A percentile compares a stretch with the other conserved stretches of the same genome.
phyloP scores from a whole-genome alignment of 2,888 invertebrate species.

The Frankliniella intonsa region DNA sequence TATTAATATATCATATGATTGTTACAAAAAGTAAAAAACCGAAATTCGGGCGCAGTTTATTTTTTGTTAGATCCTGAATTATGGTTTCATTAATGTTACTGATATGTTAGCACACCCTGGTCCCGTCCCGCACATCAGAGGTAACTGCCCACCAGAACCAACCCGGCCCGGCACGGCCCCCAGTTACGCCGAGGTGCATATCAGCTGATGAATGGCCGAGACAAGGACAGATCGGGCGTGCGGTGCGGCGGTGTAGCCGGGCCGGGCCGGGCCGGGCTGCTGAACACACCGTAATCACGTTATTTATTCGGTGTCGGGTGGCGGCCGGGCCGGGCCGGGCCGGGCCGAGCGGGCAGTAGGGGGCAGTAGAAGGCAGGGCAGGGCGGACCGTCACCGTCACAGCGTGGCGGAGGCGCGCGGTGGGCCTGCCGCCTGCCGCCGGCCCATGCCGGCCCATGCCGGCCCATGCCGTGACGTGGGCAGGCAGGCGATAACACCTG shows the following conservation, averaged over 20 bases:
- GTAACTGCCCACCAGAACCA: too few species aligned
- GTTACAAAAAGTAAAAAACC: too few species aligned
- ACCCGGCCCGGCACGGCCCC: too few species aligned
- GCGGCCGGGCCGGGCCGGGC: not conserved
- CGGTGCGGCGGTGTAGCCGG: too few species aligned
- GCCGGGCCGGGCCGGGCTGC: too few species aligned
- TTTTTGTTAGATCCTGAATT: too few species aligned
- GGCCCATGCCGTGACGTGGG: not conserved
- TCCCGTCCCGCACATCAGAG: too few species aligned
- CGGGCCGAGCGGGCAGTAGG: not conserved
- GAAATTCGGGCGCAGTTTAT: too few species aligned
- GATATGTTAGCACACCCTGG: too few species aligned
- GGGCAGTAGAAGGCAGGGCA: not conserved
- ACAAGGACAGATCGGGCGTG: not conserved
- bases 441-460: not conserved
- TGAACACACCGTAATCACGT: not conserved
- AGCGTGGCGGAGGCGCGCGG: not conserved
- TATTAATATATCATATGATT: too few species aligned
- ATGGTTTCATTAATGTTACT: too few species aligned
- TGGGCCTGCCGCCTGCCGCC: not conserved
- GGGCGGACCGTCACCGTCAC: not conserved
- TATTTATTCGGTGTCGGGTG: constrained; percentile 10
- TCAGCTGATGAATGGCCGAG: not conserved
- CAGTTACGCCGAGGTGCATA: not conserved
- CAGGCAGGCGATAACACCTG: not conserved